These are phyloP conservation scores for Agapostemon virescens DNA, from an alignment of 2,888 invertebrate species.

Conservation along the genomic window DNA sequence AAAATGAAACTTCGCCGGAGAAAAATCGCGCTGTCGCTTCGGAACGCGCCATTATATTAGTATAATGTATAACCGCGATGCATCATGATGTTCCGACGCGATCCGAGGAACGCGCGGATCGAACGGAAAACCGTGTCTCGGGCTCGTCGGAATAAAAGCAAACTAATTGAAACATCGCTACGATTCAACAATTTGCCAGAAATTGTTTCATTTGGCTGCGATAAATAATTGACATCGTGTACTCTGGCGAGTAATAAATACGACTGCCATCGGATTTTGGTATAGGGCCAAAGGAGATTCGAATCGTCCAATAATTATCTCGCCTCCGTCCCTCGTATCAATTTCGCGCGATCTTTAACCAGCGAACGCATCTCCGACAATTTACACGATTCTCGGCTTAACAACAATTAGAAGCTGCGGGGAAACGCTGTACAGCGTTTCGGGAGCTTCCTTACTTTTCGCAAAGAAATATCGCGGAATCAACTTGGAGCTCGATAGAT, in stretches of 20 bases:
- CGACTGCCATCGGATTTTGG: background rate
- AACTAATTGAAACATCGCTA: slow-evolving; percentile 2
- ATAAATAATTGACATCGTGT: background rate
- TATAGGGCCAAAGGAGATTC: slow-evolving; percentile 2
- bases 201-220: background rate
- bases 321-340: background rate
- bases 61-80: background rate
- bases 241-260: slow-evolving; percentile 4
- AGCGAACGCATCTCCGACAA: background rate
- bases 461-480: no score
- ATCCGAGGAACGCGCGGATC: background rate
- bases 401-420: no score
- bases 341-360: background rate
- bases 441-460: no score
- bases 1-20: slow-evolving; percentile 21
- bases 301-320: slow-evolving; percentile 23
- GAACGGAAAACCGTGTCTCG: background rate
- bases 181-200: background rate
- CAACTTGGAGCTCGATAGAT: no score
- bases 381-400: background rate
- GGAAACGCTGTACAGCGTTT: no score
- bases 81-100: background rate
- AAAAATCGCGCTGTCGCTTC: slow-evolving; percentile 15
- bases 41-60: background rate
- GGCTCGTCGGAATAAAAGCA: background rate